Conservation (phyloP, 2,113 vertebrate species). For the Pycnonotus jocosus region DNA sequence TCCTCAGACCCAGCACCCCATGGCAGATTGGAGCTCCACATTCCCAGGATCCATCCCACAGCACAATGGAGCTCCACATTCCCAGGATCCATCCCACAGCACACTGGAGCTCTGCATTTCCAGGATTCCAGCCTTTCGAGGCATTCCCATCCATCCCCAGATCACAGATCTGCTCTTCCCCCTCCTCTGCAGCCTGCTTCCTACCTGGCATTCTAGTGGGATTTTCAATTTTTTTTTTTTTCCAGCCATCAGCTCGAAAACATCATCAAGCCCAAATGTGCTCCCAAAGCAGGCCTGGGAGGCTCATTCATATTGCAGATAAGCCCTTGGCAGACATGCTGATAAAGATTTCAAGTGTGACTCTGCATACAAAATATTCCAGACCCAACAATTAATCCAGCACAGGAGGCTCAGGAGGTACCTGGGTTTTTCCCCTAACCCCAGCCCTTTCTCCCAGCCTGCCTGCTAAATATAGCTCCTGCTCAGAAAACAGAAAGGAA, state of each 20-base stretch:
- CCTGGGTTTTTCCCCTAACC: background rate
- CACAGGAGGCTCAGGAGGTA: background rate
- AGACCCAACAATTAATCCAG: background rate
- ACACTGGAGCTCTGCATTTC: background rate
- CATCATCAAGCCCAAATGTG: background rate
- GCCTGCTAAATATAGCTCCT: background rate
- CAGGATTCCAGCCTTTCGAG: background rate
- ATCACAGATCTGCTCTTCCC: background rate
- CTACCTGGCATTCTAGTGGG: background rate
- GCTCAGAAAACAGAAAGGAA: background rate
- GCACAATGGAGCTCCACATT: background rate
- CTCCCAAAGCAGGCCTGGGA: background rate
- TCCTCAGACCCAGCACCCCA: background rate
- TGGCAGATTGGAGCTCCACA: fast-evolving
- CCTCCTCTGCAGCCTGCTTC: background rate
- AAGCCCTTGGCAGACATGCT: background rate
- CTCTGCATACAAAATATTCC: conserved; percentile 20
- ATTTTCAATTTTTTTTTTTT: background rate
- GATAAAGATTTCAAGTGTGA: conserved; percentile 38
- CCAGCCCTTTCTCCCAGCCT: background rate
- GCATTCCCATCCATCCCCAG: background rate
- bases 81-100: background rate
- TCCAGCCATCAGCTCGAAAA: background rate
- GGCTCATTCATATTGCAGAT: conserved; percentile 33
- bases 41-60: background rate